phyloP scores from a whole-genome alignment of 2,113 vertebrate genomes.

The Nycticryphes semicollaris region DNA sequence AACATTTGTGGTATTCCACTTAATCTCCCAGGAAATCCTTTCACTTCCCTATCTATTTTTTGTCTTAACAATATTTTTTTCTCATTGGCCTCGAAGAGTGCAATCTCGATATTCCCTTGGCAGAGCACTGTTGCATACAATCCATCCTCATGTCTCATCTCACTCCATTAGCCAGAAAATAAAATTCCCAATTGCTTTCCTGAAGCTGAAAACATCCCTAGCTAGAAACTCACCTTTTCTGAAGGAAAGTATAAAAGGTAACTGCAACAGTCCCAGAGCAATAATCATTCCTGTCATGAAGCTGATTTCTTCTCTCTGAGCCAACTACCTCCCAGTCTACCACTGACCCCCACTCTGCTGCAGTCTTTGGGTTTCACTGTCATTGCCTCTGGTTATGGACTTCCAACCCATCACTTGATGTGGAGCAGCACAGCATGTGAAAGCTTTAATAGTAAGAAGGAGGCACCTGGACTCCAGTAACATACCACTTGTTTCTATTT shows the following conservation, averaged over 20 bases:
- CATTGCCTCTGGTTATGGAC: neutral
- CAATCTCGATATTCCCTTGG: neutral
- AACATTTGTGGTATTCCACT: neutral
- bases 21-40: neutral
- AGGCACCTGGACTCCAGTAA: neutral
- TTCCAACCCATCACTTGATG: neutral
- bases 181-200: neutral
- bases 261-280: neutral
- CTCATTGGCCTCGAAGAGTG: neutral
- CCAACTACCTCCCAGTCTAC: rapidly evolving
- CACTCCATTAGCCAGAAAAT: neutral
- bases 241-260: neutral
- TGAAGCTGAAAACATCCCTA: neutral
- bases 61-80: neutral
- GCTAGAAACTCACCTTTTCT: neutral
- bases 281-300: neutral
- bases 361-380: neutral
- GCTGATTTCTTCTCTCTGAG: neutral
- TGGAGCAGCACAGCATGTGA: neutral
- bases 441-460: neutral
- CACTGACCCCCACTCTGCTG: no score
- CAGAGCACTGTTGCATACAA: neutral
- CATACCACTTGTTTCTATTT: neutral
- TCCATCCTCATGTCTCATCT: neutral
- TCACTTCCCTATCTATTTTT: neutral